These are phyloP conservation scores for Drosophila pseudoobscura DNA, from an alignment of 1,140 invertebrate genomes.

Conservation along the genomic window DNA sequence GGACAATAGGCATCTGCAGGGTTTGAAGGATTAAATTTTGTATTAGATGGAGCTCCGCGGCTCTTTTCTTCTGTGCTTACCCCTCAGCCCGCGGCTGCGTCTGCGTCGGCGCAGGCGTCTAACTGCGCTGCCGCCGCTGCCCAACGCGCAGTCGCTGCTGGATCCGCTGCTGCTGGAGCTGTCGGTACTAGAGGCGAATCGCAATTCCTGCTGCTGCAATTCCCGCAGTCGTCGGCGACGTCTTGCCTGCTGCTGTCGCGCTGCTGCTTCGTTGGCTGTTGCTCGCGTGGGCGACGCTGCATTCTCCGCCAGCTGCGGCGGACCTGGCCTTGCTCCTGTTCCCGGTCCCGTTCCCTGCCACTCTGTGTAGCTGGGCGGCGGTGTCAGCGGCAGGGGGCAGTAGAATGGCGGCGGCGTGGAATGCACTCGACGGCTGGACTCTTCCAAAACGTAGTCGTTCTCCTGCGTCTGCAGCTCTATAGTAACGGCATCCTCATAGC, in stretches of 20 bases:
- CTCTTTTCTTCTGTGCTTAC: constrained; percentile 18
- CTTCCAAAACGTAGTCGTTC: constrained; percentile 66
- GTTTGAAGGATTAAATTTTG: too few relatives aligned
- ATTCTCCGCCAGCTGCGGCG: constrained; percentile 23
- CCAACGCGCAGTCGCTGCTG: constrained; percentile 53
- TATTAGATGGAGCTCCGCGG: neutral
- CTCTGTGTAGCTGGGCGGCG: constrained; percentile 73
- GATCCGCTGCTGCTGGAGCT: constrained; percentile 54
- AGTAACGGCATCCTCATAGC: constrained; percentile 24
- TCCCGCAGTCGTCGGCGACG: constrained; percentile 62
- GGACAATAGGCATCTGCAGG: constrained; percentile 78
- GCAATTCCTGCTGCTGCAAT: constrained; percentile 54
- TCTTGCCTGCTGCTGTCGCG: constrained; percentile 57
- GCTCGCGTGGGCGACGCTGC: constrained; percentile 17
- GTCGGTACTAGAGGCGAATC: constrained; percentile 57
- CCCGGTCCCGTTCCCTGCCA: constrained; percentile 6
- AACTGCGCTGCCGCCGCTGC: constrained; percentile 10
- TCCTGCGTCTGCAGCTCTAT: constrained; percentile 53
- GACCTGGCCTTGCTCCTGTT: neutral
- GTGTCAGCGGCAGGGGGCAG: constrained; percentile 61
- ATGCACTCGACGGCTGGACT: constrained; percentile 16
- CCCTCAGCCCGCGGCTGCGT: constrained; percentile 51
- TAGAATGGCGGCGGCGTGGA: constrained; percentile 65
- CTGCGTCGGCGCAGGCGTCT: constrained; percentile 57
- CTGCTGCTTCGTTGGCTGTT: constrained; percentile 35